A percentile compares a stretch with the other conserved stretches of the same genome.
These are phyloP conservation scores for Dolichomitus sp. DNA, from an alignment of 2,888 invertebrate genomes.

Conservation along the genomic window DNA sequence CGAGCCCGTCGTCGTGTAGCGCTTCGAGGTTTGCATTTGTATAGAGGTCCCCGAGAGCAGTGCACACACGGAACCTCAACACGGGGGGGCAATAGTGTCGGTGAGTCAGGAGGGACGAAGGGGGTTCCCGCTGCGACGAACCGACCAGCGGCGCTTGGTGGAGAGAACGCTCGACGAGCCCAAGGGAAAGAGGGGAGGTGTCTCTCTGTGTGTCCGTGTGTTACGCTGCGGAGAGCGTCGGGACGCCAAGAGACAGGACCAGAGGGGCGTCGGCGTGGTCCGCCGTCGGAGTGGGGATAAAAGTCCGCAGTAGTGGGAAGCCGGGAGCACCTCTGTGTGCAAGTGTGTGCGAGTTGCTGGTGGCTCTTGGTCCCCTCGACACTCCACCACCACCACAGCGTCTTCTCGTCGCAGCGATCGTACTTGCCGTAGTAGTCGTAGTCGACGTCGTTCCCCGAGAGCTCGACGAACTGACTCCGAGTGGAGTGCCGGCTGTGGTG, in stretches of 20 bases:
- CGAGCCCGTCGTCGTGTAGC: slow-evolving; percentile 66
- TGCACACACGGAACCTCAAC: slow-evolving; percentile 5
- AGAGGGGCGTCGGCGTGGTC: slow-evolving; percentile 45
- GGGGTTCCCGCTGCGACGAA: slow-evolving; percentile 50
- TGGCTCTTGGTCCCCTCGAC: slow-evolving; percentile 63
- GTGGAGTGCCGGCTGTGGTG: slow-evolving; percentile 71
- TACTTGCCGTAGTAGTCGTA: slow-evolving; percentile 37
- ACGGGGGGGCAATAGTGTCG: slow-evolving; percentile 17
- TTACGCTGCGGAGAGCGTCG: slow-evolving; percentile 65
- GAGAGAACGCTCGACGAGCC: slow-evolving; percentile 57
- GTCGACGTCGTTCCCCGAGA: slow-evolving; percentile 52
- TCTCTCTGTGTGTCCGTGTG: slow-evolving; percentile 59
- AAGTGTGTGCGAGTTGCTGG: slow-evolving; percentile 52
- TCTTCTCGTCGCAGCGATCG: slow-evolving; percentile 10
- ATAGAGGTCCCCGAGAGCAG: slow-evolving; percentile 4
- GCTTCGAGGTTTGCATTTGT: slow-evolving; percentile 57
- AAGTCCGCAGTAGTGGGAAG: slow-evolving; percentile 78
- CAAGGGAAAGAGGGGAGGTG: slow-evolving; percentile 15
- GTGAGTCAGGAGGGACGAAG: slow-evolving; percentile 40
- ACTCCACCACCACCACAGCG: slow-evolving; percentile 57
- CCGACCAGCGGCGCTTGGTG: slow-evolving; percentile 66
- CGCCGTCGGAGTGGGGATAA: slow-evolving; percentile 55
- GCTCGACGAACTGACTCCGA: slow-evolving; percentile 67
- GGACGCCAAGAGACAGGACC: slow-evolving; percentile 56
- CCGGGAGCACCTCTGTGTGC: slow-evolving; percentile 64